phyloP scores from a whole-genome alignment of 2,797 vertebrate species.

The Microctenopoma steveboyesi region DNA sequence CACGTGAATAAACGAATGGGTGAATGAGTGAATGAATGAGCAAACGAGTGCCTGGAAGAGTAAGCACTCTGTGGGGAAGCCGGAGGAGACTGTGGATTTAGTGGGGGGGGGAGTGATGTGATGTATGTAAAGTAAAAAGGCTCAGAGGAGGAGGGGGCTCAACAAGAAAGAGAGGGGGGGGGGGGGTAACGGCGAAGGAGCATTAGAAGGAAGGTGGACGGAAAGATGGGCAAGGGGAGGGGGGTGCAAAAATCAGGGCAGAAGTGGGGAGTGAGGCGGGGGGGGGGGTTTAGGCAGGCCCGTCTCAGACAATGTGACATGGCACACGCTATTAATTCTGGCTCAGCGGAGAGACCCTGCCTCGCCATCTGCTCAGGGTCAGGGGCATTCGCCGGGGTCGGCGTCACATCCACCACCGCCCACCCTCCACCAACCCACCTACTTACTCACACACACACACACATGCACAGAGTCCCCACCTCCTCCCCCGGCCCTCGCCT shows the following conservation, averaged over 20 bases:
- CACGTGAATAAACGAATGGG: conserved; percentile 71
- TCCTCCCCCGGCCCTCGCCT: conserved; percentile 68
- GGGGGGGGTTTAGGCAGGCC: conserved; percentile 65
- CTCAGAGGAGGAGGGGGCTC: background rate
- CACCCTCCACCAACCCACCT: conserved; percentile 11
- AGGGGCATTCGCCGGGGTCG: conserved; percentile 88
- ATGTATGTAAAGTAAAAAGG: conserved; percentile 40
- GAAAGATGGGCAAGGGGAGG: conserved; percentile 1
- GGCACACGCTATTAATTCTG: conserved; percentile 93
- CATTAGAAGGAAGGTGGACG: conserved; percentile 12
- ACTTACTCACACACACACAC: conserved; percentile 62
- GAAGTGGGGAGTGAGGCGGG: conserved; percentile 33
- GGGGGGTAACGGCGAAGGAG: conserved; percentile 4
- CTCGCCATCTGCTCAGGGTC: conserved; percentile 91
- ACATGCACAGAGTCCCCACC: conserved; percentile 26
- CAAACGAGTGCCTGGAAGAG: conserved; percentile 59
- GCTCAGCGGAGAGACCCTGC: conserved; percentile 88
- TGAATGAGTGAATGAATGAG: conserved; percentile 66
- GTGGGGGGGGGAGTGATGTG: conserved; percentile 27
- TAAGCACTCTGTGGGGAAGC: conserved; percentile 58
- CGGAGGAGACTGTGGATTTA: conserved; percentile 65
- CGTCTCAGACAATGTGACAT: conserved; percentile 89
- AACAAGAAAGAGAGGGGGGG: background rate
- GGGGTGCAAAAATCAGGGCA: conserved; percentile 48
- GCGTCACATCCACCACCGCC: conserved; percentile 76